Percentiles rank a stretch among this genome's conserved stretches.
These are phyloP conservation scores for Himalopsyche kuldschensis DNA, from an alignment of 2,888 invertebrate genomes.

Conservation along the genomic window DNA sequence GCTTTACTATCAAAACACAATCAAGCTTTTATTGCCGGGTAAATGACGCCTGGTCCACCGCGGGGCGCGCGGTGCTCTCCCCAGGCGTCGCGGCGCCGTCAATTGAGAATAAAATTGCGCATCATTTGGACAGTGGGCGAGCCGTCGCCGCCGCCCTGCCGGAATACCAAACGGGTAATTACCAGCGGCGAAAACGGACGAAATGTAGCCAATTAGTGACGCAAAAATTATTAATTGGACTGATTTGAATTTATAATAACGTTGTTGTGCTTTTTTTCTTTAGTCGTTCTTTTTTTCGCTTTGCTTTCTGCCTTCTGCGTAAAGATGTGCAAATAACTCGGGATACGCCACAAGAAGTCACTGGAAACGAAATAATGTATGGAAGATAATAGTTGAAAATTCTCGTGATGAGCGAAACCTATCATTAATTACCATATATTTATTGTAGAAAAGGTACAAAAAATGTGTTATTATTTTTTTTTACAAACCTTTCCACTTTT, in stretches of 20 bases:
- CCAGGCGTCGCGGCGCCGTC: not conserved
- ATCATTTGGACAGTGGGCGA: not conserved
- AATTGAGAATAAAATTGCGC: constrained; percentile 9
- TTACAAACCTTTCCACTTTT: too few species aligned
- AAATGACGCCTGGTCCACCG: not conserved
- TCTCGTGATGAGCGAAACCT: too few species aligned
- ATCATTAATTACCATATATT: too few species aligned
- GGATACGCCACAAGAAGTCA: too few species aligned
- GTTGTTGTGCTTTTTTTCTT: constrained; percentile 12
- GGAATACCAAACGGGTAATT: constrained; percentile 32
- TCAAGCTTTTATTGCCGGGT: constrained; percentile 7
- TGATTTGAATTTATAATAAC: constrained; percentile 30
- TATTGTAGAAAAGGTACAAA: too few species aligned
- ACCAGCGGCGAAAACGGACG: constrained; percentile 9
- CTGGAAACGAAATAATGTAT: too few species aligned
- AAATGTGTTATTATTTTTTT: too few species aligned
- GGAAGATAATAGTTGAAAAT: too few species aligned
- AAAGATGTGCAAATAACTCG: too few species aligned
- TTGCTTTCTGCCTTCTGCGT: not conserved
- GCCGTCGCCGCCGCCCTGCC: not conserved
- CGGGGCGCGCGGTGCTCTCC: not conserved
- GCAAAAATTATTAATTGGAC: constrained; percentile 24
- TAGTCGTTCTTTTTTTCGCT: not conserved
- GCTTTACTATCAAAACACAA: constrained; percentile 28
- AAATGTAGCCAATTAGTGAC: constrained; percentile 24